Percentiles rank a stretch among this genome's conserved stretches.
phyloP scores from a whole-genome alignment of 2,113 vertebrate species.

The Corynorhinus townsendii region DNA sequence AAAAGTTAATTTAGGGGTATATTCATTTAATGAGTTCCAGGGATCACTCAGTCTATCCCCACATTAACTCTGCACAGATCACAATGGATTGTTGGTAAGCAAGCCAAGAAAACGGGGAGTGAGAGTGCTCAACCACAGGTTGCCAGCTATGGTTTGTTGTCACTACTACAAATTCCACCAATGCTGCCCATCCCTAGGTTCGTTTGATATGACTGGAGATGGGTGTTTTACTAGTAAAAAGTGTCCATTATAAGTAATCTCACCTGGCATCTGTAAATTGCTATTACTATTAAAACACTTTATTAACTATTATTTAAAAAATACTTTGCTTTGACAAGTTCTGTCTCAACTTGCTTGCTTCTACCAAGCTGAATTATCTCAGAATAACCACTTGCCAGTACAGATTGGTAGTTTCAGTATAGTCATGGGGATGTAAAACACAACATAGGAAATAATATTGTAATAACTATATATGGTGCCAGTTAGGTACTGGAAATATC shows the following conservation, averaged over 20 bases:
- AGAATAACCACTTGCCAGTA: background rate
- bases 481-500: background rate
- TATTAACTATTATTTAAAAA: background rate
- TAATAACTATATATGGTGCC: background rate
- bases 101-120: background rate
- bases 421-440: background rate
- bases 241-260: background rate
- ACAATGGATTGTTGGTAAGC: background rate
- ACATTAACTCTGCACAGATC: background rate
- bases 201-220: background rate
- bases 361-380: background rate
- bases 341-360: background rate
- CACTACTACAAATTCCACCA: too few species aligned
- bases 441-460: background rate
- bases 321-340: background rate
- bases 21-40: background rate
- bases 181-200: background rate
- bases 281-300: background rate
- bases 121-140: background rate
- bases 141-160: background rate
- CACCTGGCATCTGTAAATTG: background rate
- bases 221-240: background rate
- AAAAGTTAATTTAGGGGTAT: background rate
- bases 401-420: background rate
- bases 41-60: background rate